Conservation (phyloP, 2,888 invertebrate species). For the Sisyra nigra region DNA sequence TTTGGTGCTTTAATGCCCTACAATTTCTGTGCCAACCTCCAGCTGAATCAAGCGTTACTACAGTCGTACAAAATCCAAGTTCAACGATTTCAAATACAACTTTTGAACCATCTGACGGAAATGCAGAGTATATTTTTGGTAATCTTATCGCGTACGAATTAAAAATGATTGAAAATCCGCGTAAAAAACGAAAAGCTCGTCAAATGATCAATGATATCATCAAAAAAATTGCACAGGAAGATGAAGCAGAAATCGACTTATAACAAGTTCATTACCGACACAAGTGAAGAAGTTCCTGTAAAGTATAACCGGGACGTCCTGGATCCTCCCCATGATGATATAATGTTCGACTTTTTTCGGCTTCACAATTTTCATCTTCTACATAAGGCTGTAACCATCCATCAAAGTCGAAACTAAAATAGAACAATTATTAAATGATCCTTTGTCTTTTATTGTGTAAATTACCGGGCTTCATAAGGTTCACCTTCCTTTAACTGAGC, state of each 20-base stretch:
- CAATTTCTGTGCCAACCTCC: too few relatives aligned
- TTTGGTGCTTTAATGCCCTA: too few relatives aligned
- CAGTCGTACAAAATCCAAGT: too few relatives aligned
- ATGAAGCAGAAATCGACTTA: background rate
- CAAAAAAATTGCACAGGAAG: background rate
- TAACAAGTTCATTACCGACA: conserved; percentile 29
- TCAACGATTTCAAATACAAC: too few relatives aligned
- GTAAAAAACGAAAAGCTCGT: background rate
- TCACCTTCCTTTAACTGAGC: conserved; percentile 34
- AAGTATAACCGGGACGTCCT: conserved; percentile 75
- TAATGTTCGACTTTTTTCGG: conserved; percentile 43
- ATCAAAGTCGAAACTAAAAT: conserved; percentile 56
- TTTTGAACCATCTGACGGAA: too few relatives aligned
- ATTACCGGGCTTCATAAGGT: conserved; percentile 52
- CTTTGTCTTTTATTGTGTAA: background rate
- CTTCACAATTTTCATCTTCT: conserved; percentile 31
- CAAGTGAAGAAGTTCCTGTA: conserved; percentile 75
- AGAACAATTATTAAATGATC: background rate
- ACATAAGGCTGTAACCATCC: conserved; percentile 61
- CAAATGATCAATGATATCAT: conserved; percentile 3
- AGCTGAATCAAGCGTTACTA: too few relatives aligned
- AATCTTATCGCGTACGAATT: too few relatives aligned
- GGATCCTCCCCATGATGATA: conserved; percentile 92
- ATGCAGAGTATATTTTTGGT: too few relatives aligned
- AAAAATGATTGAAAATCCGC: background rate